Evolutionary conservation across 1,140 invertebrate species (phyloP).

Genomic region (Apis dorsata): DNA sequence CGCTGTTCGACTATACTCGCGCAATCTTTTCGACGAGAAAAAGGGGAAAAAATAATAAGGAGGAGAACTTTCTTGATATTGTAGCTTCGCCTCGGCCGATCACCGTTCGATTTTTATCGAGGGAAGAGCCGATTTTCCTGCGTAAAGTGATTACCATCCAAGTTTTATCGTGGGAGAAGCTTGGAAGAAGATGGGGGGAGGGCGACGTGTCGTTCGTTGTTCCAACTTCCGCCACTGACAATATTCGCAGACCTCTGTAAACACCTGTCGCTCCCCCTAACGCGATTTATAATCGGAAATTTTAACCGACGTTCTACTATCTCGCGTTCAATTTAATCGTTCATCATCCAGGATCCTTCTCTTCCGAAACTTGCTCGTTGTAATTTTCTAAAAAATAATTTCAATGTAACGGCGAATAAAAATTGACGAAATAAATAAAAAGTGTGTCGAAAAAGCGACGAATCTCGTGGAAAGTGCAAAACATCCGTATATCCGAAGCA

Average conservation of each 20-base stretch:
- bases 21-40: not conserved
- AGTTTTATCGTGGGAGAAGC: not conserved
- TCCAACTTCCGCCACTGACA: constrained; percentile 24
- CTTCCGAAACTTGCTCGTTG: no score
- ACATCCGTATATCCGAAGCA: no score
- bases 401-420: no score
- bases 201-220: not conserved
- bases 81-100: not conserved
- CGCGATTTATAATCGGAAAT: constrained; percentile 41
- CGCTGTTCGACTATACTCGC: not conserved
- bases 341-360: no score
- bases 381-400: no score
- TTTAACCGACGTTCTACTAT: not conserved
- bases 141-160: constrained; percentile 23
- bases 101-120: not conserved
- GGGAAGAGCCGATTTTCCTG: not conserved
- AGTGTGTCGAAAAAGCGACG: no score
- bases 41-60: no score
- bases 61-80: not conserved
- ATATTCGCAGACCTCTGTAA: constrained; percentile 40
- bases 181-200: not conserved
- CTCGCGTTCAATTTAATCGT: no score
- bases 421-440: no score
- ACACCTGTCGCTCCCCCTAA: constrained; percentile 27
- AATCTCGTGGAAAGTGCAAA: no score